Base-by-base conservation (phyloP, 2,797 vertebrate species). In the Diplodus puntazzo region DNA sequence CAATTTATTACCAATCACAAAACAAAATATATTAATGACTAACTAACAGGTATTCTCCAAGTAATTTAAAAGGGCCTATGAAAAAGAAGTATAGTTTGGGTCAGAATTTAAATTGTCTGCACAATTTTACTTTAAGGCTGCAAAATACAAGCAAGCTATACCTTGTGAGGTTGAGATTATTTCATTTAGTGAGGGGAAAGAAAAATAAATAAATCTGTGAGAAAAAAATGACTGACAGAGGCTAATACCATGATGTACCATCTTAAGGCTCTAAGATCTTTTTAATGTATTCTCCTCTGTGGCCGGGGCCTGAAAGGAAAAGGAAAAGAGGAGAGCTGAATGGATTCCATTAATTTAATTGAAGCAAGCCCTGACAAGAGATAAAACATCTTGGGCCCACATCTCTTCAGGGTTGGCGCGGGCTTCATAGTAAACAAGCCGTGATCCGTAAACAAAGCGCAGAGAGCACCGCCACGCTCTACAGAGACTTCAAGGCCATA, bases 321-420 rank as follows among this genome's bases (percentile, higher is more conserved):
- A 82, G 71, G 95, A 94, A 94, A 95, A 96, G 95, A 95, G 95
- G 95, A 86, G 92, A 95, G 93, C 96, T 98, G 97, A 99, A 98
- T 98, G 96, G 96, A 96, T 98, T 94, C 97, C 98, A 99, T 99
- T 99, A 99, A 98, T 99, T 98, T 99, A 99, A 99, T 99, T 98
- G 98, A 98, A 98, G 97, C 92, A 85, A 96, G 96, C 96, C 95
- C 95, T 95, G 96, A 97, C 97, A 97, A 97, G 96, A 98, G 97
- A 98, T 98, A 98, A 98, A 99, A 98, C 97, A 97, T 97, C 95
- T 96, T 94, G 90, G 95, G 90, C 94, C 96, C 94, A 95, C 95
- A 96, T 97, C 97, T 97, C 97, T 97, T 96, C 96, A 97, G 95
- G 88, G 92, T 93, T 90, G 94, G 93, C 89, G 88, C 94, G 94